Conservation (phyloP, 2,888 invertebrate species). For the Coronaproctus castanopsis region DNA sequence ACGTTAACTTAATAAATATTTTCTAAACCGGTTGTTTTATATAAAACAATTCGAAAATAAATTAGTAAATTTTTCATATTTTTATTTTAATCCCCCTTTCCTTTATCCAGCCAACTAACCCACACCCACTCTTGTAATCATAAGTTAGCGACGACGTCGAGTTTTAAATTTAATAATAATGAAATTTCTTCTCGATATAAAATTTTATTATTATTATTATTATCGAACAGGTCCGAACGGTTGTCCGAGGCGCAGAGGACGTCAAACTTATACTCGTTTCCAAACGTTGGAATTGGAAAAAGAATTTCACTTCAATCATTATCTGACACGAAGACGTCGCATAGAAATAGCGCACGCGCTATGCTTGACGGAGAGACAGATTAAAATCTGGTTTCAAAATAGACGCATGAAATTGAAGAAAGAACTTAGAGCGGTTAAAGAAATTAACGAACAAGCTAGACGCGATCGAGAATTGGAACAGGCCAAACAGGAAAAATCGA, state of each 20-base stretch:
- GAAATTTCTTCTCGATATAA: no score
- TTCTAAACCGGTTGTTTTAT: no score
- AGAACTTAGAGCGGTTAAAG: constrained; percentile 38
- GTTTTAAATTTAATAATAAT: no score
- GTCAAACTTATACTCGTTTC: constrained; percentile 95
- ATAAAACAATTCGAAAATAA: no score
- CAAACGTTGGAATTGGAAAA: constrained; percentile 95
- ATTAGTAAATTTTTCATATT: no score
- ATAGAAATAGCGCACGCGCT: constrained; percentile 94
- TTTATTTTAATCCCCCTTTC: no score
- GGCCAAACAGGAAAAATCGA: constrained; percentile 59
- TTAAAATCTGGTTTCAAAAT: constrained; percentile 94
- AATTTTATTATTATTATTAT: no score
- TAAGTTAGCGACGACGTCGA: no score
- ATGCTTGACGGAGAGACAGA: constrained; percentile 87
- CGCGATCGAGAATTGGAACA: constrained; percentile 79
- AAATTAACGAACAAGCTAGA: constrained; percentile 83
- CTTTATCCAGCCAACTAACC: no score
- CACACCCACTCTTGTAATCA: no score
- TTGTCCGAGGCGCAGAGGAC: constrained; percentile 77
- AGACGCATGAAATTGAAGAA: constrained; percentile 24
- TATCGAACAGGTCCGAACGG: constrained; percentile 92
- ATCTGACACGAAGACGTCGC: constrained; percentile 82
- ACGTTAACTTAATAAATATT: no score
- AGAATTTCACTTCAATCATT: constrained; percentile 96